phyloP scores from a whole-genome alignment of 2,888 invertebrate species.

The Chymomyza procnemis region DNA sequence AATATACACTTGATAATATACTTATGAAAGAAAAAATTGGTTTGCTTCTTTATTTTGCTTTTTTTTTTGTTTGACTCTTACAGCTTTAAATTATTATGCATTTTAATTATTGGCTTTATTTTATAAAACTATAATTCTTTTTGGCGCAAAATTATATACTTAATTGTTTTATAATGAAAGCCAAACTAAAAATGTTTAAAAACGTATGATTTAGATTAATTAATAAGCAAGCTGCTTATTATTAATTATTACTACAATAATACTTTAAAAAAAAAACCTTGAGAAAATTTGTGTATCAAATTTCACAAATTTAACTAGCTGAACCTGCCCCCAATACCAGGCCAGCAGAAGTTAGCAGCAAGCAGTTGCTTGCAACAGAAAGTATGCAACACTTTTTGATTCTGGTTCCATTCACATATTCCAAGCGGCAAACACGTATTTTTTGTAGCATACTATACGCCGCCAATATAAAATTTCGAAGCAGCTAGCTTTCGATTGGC shows the following conservation, averaged over 20 bases:
- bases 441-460: neutral
- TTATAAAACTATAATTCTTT: neutral
- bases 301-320: too few species aligned
- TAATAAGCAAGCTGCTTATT: neutral
- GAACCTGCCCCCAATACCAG: neutral
- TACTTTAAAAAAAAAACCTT: too few species aligned
- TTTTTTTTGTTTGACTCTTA: slow-evolving; percentile 5
- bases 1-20: slow-evolving; percentile 32
- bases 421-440: neutral
- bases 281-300: too few species aligned
- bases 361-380: neutral
- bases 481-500: neutral
- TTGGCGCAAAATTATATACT: neutral
- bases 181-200: too few species aligned
- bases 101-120: neutral
- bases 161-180: neutral
- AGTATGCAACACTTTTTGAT: neutral
- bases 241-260: neutral
- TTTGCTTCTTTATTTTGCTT: neutral
- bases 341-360: neutral
- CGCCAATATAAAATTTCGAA: neutral
- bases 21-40: slow-evolving; percentile 3
- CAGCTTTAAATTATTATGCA: neutral
- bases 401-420: neutral
- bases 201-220: neutral